phyloP scores from a whole-genome alignment of 2,888 invertebrate genomes.

The Teinopalpus imperialis region DNA sequence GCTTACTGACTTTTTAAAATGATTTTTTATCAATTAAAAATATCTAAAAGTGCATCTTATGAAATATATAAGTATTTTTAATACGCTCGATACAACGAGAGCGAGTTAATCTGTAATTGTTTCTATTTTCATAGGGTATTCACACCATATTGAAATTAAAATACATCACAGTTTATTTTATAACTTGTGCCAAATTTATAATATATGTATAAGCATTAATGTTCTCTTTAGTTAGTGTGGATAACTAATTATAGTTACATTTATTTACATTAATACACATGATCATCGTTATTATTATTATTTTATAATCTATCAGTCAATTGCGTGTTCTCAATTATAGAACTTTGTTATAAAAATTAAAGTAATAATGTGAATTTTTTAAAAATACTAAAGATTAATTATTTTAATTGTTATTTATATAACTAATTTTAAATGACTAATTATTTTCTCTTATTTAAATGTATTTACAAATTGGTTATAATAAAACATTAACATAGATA shows the following conservation, averaged over 20 bases:
- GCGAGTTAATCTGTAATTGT: neutral
- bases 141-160: constrained; percentile 41
- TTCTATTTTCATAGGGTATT: no score
- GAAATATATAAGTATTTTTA: neutral
- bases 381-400: constrained; percentile 8
- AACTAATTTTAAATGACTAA: constrained; percentile 8
- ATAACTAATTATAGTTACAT: constrained; percentile 32
- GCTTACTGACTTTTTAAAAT: neutral
- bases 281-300: constrained; percentile 33
- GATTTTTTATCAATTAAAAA: neutral
- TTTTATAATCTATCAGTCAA: constrained; percentile 74
- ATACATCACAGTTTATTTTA: constrained; percentile 61
- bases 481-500: neutral
- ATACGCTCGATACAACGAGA: neutral
- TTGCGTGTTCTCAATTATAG: constrained; percentile 47
- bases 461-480: constrained; percentile 18
- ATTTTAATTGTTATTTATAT: constrained; percentile 13
- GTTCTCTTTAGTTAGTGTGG: constrained; percentile 7
- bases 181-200: constrained; percentile 64
- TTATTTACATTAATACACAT: constrained; percentile 52
- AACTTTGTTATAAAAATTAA: constrained; percentile 38
- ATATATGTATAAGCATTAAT: constrained; percentile 31
- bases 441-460: constrained; percentile 6
- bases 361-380: constrained; percentile 20
- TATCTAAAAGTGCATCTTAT: neutral